Base-by-base conservation (phyloP, 2,113 vertebrate species). In the Carassius auratus region DNA sequence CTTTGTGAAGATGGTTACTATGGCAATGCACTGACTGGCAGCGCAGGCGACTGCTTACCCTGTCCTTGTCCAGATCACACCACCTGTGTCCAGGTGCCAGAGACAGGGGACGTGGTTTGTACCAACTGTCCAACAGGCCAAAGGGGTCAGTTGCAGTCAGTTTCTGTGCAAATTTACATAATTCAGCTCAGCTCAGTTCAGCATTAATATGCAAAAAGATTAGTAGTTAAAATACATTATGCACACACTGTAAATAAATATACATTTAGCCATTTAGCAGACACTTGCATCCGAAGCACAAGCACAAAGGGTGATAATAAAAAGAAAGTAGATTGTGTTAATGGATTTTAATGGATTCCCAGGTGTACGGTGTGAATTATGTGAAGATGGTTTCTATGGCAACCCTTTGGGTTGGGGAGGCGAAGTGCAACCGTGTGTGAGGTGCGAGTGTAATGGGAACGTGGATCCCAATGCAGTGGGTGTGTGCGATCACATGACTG, bases 381-480 rank as follows among this genome's bases (percentile, higher is more conserved):
- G 97, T 0, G 97, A 97, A 0, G 98, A 99, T 0, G 96, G 97
- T 61, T 97, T 95, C 93, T 95, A 96, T 0, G 98, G 98, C 2
- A 96, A 99, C 83, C 97, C 97, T 0, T 87, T 97, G 90, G 97
- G 97, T 36, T 91, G 90, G 84, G 93, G 92, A 0, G 96, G 95
- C 0, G 52, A n/a, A 0, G 77, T 83, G 66, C 92, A 19, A 0
- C 93, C 93, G n/a, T 99, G 98, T 14, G 9, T 12, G 17, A 93
- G 66, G 57, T 99, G 98, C 83, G 92, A 93, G 57, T 99, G 98
- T 86, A 96, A 91, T 0, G 93, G 94, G 64, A 98, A 99, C 0
- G 93, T 96, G 88, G 97, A 99, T 90, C 91, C 89, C 85, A 99
- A 99, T 0, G 96, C 96, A 0, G 90, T 98, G 88, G 97, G 97